Evolutionary conservation across 64 coral and sea anemone genomes (phyloP), one percentile per base, ranked within the genome.

Genomic region (Acropora yongei): DNA sequence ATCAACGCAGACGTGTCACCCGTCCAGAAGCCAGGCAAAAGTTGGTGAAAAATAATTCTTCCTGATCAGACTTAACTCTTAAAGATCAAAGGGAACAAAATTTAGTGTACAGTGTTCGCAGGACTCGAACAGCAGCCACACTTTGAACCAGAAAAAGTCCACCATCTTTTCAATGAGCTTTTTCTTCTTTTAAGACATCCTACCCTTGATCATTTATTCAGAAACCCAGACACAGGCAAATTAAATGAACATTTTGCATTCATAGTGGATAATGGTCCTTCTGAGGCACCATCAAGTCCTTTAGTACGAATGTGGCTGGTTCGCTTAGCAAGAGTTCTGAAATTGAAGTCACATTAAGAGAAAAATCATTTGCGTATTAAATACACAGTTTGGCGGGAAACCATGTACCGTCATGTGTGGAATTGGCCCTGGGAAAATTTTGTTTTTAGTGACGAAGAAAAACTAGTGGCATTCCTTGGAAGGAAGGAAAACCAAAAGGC

Each of bases 171-270:
- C 63, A 87, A 87, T n/a, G n/a, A n/a, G n/a, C n/a, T n/a, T n/a
- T n/a, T n/a, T n/a, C n/a, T n/a, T n/a, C n/a, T n/a, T n/a, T 87
- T 93, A 9, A 78, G 41, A 44, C 75, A 93, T 58, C 92, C 92
- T 57, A 18, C 47, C 8, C 72, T 93, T 4, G 77, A 93, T 66
- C 39, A 57, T 50, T 41, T 88, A 14, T 93, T 93, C 63, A 77
- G 85, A 16, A 93, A 88, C 42, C 92, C 85, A 19, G 76, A 68
- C 5, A 93, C 74, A 44, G 83, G 84, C 5, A 77, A 67, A 41
- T 57, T 93, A 3, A 93, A 93, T 40, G 76, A 87, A 93, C 91
- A 93, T 45, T 93, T 93, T 88, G 83, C 77, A 50, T 93, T 93
- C 60, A 80, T 93, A 14, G 91, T 93, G 16, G 91, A 93, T 39